These are phyloP conservation scores for Leucoraja erinaceus DNA, from an alignment of 2,113 vertebrate species.

Conservation along the genomic window DNA sequence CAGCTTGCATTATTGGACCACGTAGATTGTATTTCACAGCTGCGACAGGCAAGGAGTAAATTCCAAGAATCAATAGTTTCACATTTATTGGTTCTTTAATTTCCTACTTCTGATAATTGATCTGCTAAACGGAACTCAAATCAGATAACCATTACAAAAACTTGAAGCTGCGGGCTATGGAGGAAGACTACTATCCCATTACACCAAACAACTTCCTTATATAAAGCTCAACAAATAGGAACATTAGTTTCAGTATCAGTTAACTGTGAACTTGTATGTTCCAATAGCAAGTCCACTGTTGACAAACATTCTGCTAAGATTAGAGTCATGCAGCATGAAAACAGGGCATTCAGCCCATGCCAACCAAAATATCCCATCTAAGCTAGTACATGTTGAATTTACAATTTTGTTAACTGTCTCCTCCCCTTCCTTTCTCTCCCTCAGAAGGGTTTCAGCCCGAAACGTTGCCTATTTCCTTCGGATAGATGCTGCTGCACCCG, in stretches of 20 bases:
- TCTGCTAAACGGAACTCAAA: background rate
- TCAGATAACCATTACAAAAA: background rate
- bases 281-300: background rate
- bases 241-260: background rate
- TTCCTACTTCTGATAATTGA: background rate
- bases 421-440: no score
- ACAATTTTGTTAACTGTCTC: no score
- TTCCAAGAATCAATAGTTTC: background rate
- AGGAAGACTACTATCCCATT: background rate
- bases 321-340: no score
- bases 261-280: background rate
- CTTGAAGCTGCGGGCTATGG: background rate
- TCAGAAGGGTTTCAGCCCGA: no score
- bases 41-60: background rate
- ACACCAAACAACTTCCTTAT: background rate
- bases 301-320: background rate
- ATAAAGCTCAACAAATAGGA: background rate
- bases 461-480: no score
- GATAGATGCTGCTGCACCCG: no score
- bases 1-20: background rate
- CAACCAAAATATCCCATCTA: no score
- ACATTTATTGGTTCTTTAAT: background rate
- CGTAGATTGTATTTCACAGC: background rate
- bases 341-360: no score
- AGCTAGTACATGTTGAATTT: no score